Base-by-base conservation (phyloP, 2,888 invertebrate genomes). In the Eurois occulta region DNA sequence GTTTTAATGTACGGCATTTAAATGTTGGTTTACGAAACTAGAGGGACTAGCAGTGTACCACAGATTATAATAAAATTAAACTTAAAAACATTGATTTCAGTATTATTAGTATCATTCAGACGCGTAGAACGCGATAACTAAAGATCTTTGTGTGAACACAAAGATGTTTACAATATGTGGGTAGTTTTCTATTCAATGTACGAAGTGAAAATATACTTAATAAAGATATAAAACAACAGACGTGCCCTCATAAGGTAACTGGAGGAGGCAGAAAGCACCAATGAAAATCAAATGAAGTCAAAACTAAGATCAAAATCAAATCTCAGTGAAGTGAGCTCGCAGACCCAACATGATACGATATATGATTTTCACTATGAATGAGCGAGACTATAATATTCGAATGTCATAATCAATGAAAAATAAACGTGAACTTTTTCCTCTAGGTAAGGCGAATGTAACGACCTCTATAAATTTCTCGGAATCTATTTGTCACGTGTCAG, bases 1-100 rank as follows among this genome's bases (percentile, higher is more conserved):
- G 10, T 46, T 73, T 75, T 81, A 64, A 75, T 72, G 58, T 81
- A 62, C 28, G 68, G 43, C 13, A 76, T 76, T 76, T 75, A 69
- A 18, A 70, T 70, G 38, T 52, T 38, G n/a, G 32, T 60, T 55
- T n/a, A 38, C 13, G 10, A 77, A 60, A 43, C 58, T 43, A 32
- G 4, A 35, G 18, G n/a, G 24, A 28, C n/a, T 65, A 24, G 43
- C 46, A 5, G 35, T 32, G 28, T 13, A 46, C 28, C 58, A 48
- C n/a, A 11, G 18, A 76, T 52, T 52, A 55, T 2, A 52, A 72
- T 64, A 41, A 18, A 65, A 0, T 41, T 18, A 41, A 18, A 18
- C 41, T 18, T 41, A n/a, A 65, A 65, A 62, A 21, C 4, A 0
- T 4, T 58, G 28, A 1, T 28, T 13, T 58, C 28, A n/a, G 21